Base-by-base conservation (phyloP, 1,140 invertebrate species). In the Popillia japonica region DNA sequence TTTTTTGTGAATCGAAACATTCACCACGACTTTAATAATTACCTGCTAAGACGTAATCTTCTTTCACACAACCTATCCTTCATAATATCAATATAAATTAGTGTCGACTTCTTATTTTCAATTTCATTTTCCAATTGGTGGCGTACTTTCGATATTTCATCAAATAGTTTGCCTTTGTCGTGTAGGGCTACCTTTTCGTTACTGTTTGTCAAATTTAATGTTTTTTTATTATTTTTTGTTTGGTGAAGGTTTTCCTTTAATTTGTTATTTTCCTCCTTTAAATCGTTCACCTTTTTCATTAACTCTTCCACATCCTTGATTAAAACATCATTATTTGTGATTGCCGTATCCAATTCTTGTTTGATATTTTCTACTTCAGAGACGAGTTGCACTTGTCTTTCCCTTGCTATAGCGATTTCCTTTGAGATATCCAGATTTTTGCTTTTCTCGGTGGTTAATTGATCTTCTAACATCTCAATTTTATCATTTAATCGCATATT, bases 31-130 rank as follows among this genome's bases (percentile, higher is more conserved):
- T 7, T 61, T 14, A 20, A 20, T 0, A 64, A 22, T 64, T 64
- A 64, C 61, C 40, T 73, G 3, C n/a, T 10, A 20, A 73, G 23
- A 0, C 72, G 72, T 8, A 73, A n/a, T 6, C 72, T 9, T 40
- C 8, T 34, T 73, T 73, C 72, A 73, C 72, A 73, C 20, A 73
- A 73, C 8, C 34, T 10, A 40, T 42, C 40, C 40, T 20, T 73
- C 3, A 73, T 41, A 4, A 34, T n/a, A 40, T 73, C 23, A 9
- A 73, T 73, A 41, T 73, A 64, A 22, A 23, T 22, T 64, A 8
- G n/a, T 22, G 22, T 20, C 22, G 61, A 64, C 4, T 23, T 64
- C 8, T 64, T n/a, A 23, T 64, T 64, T 9, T 64, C 11, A 6
- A 64, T 64, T 64, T 64, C 61, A 17, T 22, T 22, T 64, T 27